Evolutionary conservation across 2,113 vertebrate genomes (phyloP).

Genomic region (Orthochromis indermauri): DNA sequence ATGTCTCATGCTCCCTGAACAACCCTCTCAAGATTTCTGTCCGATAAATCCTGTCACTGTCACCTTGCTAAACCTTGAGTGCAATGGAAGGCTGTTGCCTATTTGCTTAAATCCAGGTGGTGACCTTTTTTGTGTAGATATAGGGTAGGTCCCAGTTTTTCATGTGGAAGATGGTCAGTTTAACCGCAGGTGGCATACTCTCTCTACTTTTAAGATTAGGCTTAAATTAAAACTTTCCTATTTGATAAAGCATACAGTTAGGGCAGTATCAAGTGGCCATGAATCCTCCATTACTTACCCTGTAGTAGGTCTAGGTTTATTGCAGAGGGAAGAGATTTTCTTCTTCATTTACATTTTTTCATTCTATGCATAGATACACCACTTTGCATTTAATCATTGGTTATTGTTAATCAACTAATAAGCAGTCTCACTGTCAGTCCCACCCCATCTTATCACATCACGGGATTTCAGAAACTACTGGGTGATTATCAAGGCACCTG

Average conservation of each 20-base stretch:
- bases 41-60: neutral
- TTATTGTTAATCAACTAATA: neutral
- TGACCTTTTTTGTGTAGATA: neutral
- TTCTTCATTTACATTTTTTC: neutral
- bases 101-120: neutral
- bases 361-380: neutral
- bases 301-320: neutral
- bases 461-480: neutral
- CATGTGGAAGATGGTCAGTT: neutral
- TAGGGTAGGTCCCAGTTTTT: neutral
- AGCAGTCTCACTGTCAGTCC: neutral
- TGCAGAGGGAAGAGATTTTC: neutral
- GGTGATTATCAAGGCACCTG: neutral
- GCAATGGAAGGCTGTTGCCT: neutral
- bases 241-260: neutral
- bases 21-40: neutral
- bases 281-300: neutral
- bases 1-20: neutral
- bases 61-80: neutral
- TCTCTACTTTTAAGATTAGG: neutral
- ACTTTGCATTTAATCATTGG: neutral
- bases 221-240: neutral
- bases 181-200: neutral
- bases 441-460: neutral
- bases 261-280: neutral